These are phyloP conservation scores for Tor tambroides DNA, from an alignment of 2,113 vertebrate species.

Conservation along the genomic window DNA sequence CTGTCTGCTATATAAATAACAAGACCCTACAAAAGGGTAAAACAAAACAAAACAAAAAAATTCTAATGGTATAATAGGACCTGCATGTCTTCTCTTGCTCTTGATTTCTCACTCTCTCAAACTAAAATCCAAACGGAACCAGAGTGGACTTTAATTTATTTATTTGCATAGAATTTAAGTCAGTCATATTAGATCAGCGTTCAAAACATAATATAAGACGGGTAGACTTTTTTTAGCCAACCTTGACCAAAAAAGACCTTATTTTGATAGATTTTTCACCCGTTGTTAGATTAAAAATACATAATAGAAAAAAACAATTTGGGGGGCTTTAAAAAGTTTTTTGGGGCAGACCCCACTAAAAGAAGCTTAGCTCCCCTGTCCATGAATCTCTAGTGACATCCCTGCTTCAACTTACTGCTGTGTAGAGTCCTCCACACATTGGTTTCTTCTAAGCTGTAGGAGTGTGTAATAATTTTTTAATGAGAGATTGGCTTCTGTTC, in stretches of 20 bases:
- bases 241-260: no score
- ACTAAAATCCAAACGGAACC: neutral
- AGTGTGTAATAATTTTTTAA: constrained; percentile 15
- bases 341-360: neutral
- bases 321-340: neutral
- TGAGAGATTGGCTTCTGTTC: constrained; percentile 18
- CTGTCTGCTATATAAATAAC: neutral
- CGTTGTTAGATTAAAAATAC: neutral
- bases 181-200: neutral
- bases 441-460: constrained; percentile 10
- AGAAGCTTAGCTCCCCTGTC: neutral
- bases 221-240: neutral
- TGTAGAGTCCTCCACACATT: neutral
- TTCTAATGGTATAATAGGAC: neutral
- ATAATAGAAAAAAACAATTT: no score
- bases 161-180: neutral
- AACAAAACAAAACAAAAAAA: neutral
- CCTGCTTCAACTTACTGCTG: neutral
- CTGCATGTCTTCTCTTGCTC: neutral
- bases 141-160: neutral
- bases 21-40: neutral
- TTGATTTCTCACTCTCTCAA: neutral
- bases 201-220: neutral
- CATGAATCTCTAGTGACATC: neutral
- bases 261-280: neutral